Base-by-base conservation (phyloP, 2,888 invertebrate genomes). In the Pyrrhia umbra region DNA sequence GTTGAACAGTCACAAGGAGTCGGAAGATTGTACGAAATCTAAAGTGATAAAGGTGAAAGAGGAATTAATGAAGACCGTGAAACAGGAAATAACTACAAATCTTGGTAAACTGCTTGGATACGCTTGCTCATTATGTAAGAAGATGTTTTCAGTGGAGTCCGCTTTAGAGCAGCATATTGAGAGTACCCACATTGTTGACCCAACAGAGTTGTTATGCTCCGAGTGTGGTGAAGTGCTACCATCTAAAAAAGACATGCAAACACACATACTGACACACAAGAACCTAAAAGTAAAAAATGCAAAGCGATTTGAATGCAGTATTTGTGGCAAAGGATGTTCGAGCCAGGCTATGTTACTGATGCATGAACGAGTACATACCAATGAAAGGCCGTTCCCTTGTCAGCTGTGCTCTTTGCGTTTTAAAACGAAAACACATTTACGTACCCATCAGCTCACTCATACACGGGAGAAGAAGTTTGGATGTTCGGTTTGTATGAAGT, bases 401-500 rank as follows among this genome's bases (percentile, higher is more conserved):
- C 92, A 92, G 40, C 83, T 94, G 0, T 95, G 95, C 67, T 86
- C 94, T 0, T 81, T 95, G 0, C 81, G 92, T 6, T 95, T 95
- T 55, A 95, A 95, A 77, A 95, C 95, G 0, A 95, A 95, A 82
- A 95, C 95, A 0, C 95, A 95, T 81, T 80, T 95, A 50, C 76
- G 95, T 3, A 95, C 95, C 1, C 95, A 95, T 70, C 95, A 95
- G 72, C 81, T 95, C 1, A 95, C 95, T 9, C 95, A 95, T 67
- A 95, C 95, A 0, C 86, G 95, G 10, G 95, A 95, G 59, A 95
- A 95, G 79, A 94, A 94, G 66, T 95, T 95, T 85, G 95, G 95
- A 1, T 95, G 95, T 75, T 95, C 95, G 0, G 92, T 95, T 42
- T 95, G 95, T 75, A 92, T 95, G 95, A 95, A 95, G 60, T 95